Conservation (phyloP, 2,888 invertebrate genomes). For the Pocota personata region DNA sequence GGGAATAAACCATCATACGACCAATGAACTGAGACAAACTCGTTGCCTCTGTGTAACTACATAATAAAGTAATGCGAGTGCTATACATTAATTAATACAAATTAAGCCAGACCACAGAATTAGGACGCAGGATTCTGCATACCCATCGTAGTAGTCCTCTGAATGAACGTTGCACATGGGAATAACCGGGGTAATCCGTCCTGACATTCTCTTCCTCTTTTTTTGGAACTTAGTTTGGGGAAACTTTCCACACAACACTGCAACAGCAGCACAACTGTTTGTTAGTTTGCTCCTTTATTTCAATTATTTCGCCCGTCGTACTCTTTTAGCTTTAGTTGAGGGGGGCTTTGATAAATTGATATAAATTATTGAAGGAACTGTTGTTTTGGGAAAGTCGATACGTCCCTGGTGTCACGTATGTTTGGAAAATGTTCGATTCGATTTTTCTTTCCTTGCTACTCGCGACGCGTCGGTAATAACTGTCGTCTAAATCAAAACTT, state of each 20-base stretch:
- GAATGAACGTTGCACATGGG: conserved; percentile 54
- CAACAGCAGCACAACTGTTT: neutral
- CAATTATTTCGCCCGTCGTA: conserved; percentile 56
- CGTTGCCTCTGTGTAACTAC: conserved; percentile 30
- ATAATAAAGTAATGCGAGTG: conserved; percentile 66
- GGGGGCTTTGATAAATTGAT: conserved; percentile 65
- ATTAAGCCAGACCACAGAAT: conserved; percentile 60
- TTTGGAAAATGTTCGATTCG: conserved; percentile 43
- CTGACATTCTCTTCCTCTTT: conserved; percentile 35
- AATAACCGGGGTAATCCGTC: conserved; percentile 63
- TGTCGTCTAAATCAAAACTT: conserved; percentile 73
- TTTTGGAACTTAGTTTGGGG: neutral
- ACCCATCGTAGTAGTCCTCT: conserved; percentile 5
- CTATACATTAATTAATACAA: conserved; percentile 73
- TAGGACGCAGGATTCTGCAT: conserved; percentile 40
- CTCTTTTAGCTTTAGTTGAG: neutral
- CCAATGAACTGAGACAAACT: conserved; percentile 58
- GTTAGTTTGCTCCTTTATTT: conserved; percentile 66
- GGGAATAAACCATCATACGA: conserved; percentile 59
- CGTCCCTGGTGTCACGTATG: conserved; percentile 53
- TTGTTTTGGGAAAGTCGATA: conserved; percentile 55
- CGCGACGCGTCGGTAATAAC: conserved; percentile 65
- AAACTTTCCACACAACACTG: conserved; percentile 53
- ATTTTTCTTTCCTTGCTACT: conserved; percentile 27
- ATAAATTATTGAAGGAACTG: conserved; percentile 65